Evolutionary conservation across 2,888 invertebrate species (phyloP), one percentile per base, ranked within the genome.

Genomic region (Nasonovia ribisnigri): DNA sequence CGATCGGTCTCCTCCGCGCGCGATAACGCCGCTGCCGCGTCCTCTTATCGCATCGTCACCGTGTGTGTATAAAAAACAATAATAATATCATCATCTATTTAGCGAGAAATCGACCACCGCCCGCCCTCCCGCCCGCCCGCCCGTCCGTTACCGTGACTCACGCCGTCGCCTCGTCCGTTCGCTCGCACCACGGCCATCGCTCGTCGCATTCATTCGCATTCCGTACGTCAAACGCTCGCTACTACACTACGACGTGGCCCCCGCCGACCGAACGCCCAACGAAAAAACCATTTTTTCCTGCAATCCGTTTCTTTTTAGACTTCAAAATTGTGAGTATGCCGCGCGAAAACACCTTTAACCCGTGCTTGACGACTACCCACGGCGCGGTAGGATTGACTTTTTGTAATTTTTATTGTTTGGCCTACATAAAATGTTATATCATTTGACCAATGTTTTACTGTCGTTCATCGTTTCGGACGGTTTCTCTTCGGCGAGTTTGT

Each of bases 291-390:
- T 84, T 90, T 90, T 93, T 93, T 87, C 51, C 11, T n/a, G 2
- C 60, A 10, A 90, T n/a, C 90, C 1, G 93, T 93, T 93, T 67
- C 57, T 43, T 86, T 67, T 90, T 93, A 93, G 84, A 90, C 93
- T 84, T 93, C 93, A 93, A 93, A 93, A 93, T 93, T 93, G 93
- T 93, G 43, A 93, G 93, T 93, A 93, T 54, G 6, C 77, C 36
- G 77, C 77, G 77, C 77, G 36, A 77, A 36, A 36, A 77, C 77
- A 20, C 36, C 20, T 77, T 6, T 36, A 77, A 36, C 20, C 77
- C 1, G 42, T 20, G 20, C 24, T 16, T 20, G 8, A 10, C 42
- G 0, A 36, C 77, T 77, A 36, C 36, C 36, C 8, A 20, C 77
- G n/a, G 16, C 77, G 36, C 20, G 36, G 42, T 77, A 8, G 0